phyloP scores from a whole-genome alignment of 2,797 vertebrate genomes.

The Graptemys geographica region DNA sequence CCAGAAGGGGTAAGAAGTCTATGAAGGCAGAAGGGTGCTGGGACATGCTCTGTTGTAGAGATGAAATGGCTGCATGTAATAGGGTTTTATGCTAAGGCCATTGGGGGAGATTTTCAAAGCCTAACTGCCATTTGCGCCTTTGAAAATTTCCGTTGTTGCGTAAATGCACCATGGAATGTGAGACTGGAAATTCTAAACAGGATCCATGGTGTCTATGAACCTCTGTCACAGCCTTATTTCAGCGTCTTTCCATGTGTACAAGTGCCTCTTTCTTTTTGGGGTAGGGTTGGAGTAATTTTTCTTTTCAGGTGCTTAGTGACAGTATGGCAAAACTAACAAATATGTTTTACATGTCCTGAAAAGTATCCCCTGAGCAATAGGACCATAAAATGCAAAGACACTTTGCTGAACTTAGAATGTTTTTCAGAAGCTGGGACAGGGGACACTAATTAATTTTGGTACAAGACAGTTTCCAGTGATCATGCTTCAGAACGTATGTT shows the following conservation, averaged over 20 bases:
- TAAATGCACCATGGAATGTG: neutral
- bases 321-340: neutral
- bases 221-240: neutral
- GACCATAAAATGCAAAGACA: neutral
- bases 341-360: neutral
- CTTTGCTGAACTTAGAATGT: neutral
- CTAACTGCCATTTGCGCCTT: neutral
- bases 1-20: neutral
- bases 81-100: neutral
- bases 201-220: neutral
- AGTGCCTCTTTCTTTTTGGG: neutral
- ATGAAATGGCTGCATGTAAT: neutral
- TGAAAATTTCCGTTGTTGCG: neutral
- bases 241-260: neutral
- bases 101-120: neutral
- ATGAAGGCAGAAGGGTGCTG: neutral
- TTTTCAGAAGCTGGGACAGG: neutral
- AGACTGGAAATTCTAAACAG: neutral
- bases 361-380: neutral
- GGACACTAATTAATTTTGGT: neutral
- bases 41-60: neutral
- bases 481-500: rapidly evolving
- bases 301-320: neutral
- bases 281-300: neutral
- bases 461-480: neutral